phyloP scores from a whole-genome alignment of 2,113 vertebrate genomes.

The Dromiciops gliroides region DNA sequence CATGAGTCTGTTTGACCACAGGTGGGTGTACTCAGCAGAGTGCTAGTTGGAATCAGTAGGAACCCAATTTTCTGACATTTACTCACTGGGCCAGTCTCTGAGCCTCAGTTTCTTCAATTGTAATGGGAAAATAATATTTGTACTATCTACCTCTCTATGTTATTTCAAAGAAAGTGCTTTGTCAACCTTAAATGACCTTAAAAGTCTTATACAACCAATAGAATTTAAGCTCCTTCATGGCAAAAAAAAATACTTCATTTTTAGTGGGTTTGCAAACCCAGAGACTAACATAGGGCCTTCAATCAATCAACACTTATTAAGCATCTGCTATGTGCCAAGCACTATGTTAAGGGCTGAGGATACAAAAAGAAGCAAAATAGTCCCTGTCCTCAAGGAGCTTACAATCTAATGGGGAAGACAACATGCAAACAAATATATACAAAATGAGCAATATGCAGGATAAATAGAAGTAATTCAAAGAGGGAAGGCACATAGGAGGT shows the following conservation, averaged over 20 bases:
- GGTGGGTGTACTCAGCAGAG: background rate
- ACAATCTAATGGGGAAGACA: background rate
- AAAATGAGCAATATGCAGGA: background rate
- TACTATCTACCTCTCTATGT: background rate
- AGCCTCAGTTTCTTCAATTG: background rate
- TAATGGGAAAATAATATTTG: background rate
- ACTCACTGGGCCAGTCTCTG: background rate
- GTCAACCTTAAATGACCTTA: background rate
- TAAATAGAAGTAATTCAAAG: background rate
- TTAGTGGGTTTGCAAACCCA: too few relatives aligned
- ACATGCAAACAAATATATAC: background rate
- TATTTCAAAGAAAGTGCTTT: background rate
- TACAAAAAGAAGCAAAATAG: background rate
- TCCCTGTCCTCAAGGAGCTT: background rate
- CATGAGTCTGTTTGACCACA: background rate
- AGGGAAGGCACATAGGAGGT: background rate
- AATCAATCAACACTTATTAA: background rate
- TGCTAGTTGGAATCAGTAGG: background rate
- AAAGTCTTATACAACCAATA: background rate
- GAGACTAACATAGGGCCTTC: too few relatives aligned
- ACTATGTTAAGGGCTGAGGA: background rate
- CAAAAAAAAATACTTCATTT: background rate
- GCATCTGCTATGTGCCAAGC: background rate
- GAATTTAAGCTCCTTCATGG: background rate
- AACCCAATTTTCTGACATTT: background rate